phyloP scores from a whole-genome alignment of 1,140 invertebrate species.

The Heterodera carotae region DNA sequence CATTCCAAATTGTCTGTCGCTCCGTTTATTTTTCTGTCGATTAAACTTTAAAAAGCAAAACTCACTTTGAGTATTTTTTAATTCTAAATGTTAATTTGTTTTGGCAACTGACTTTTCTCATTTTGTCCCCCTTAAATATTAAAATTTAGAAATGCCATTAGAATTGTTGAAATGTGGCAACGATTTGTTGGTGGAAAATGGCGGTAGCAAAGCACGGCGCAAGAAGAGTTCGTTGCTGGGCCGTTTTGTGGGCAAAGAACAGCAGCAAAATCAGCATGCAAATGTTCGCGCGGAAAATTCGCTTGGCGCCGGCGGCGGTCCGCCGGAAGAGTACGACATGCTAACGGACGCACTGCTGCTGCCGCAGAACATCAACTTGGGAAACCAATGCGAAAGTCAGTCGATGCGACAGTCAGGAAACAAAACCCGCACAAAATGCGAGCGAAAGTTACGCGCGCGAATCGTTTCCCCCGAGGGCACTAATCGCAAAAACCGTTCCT shows the following conservation, averaged over 20 bases:
- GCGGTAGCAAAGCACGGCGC: not conserved
- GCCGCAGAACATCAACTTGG: slow-evolving; percentile 40
- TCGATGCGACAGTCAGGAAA: not conserved
- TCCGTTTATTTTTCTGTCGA: not conserved
- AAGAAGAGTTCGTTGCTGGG: not conserved
- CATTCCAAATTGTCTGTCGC: too few species aligned
- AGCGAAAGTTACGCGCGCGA: too few species aligned
- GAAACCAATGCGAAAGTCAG: slow-evolving; percentile 43
- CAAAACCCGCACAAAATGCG: too few species aligned
- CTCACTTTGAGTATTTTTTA: not conserved
- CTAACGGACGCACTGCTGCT: slow-evolving; percentile 39
- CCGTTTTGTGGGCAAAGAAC: not conserved
- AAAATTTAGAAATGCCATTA: not conserved
- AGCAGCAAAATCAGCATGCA: not conserved
- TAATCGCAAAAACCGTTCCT: not conserved
- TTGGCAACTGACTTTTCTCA: not conserved
- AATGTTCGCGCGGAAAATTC: not conserved
- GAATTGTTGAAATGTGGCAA: not conserved
- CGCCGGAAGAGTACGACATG: slow-evolving; percentile 17
- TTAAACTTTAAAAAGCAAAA: not conserved
- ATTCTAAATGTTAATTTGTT: not conserved
- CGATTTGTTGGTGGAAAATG: not conserved
- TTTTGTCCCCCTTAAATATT: too few species aligned
- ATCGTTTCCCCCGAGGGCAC: too few species aligned
- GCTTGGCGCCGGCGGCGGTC: not conserved